These are phyloP conservation scores for Diplosoma virens DNA, from an alignment of 23 tunicate species.

Conservation along the genomic window DNA sequence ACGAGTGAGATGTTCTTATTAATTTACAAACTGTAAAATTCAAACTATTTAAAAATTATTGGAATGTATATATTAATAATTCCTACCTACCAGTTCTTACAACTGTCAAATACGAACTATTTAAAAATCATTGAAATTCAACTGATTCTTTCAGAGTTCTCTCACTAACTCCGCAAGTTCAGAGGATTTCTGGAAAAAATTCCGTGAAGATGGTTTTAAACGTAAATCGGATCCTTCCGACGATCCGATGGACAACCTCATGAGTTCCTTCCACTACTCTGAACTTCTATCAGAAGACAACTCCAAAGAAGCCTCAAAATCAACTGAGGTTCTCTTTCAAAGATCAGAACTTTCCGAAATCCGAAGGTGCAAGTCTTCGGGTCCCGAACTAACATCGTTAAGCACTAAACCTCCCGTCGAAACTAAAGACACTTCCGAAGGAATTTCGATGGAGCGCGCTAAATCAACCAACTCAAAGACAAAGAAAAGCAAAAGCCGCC, in stretches of 20 bases:
- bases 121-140: too few relatives aligned
- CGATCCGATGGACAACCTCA: conserved; percentile 18
- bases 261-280: conserved; percentile 15
- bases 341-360: not conserved
- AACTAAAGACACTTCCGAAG: not conserved
- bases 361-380: not conserved
- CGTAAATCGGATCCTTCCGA: not conserved
- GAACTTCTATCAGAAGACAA: conserved; percentile 4
- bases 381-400: not conserved
- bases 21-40: too few relatives aligned
- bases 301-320: too few relatives aligned
- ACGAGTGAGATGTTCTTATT: too few relatives aligned
- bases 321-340: not conserved
- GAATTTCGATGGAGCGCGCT: not conserved
- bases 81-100: too few relatives aligned
- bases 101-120: too few relatives aligned
- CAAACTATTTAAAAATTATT: too few relatives aligned
- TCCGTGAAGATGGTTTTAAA: conserved; percentile 32
- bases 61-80: too few relatives aligned
- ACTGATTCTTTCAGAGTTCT: too few relatives aligned
- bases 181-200: conserved; percentile 19
- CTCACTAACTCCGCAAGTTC: not conserved
- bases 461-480: not conserved
- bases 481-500: conserved; percentile 13
- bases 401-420: conserved; percentile 4